Conservation (phyloP, 2,888 invertebrate species). For the Therioaphis trifolii region DNA sequence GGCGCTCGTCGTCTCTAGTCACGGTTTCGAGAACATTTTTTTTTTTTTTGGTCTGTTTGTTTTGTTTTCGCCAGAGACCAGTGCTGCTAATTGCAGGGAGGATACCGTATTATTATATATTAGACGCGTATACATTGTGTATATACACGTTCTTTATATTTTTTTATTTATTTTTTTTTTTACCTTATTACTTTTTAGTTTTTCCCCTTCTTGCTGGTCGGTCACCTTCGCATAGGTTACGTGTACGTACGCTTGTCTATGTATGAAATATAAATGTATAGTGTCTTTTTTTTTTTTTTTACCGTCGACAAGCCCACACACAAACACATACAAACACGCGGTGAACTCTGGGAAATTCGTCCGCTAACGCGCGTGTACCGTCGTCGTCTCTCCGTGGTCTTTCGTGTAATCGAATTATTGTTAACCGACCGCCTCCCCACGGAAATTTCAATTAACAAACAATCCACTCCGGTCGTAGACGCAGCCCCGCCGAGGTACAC, state of each 20-base stretch:
- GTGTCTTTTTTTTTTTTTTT: neutral
- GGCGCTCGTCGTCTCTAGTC: slow-evolving; percentile 38
- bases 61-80: slow-evolving; percentile 60
- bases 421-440: slow-evolving; percentile 25
- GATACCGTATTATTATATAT: slow-evolving; percentile 60
- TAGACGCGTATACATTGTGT: slow-evolving; percentile 39
- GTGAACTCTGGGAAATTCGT: slow-evolving; percentile 26
- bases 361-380: neutral
- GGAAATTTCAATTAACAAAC: slow-evolving; percentile 55
- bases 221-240: neutral
- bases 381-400: slow-evolving; percentile 6
- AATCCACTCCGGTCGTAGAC: slow-evolving; percentile 13
- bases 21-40: slow-evolving; percentile 56
- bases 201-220: slow-evolving; percentile 21
- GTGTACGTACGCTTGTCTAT: too few relatives aligned
- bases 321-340: neutral
- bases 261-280: too few relatives aligned
- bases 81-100: slow-evolving; percentile 61
- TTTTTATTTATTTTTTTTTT: neutral
- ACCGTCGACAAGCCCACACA: slow-evolving; percentile 16
- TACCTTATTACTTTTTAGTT: slow-evolving; percentile 32
- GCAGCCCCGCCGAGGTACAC: too few relatives aligned
- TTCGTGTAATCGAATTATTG: slow-evolving; percentile 46
- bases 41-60: slow-evolving; percentile 57
- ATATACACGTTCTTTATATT: neutral